A percentile compares a stretch with the other conserved stretches of the same genome.
phyloP scores from a whole-genome alignment of 35 echinoderm and acorn worm genomes.

The Ophioderma brevispina region DNA sequence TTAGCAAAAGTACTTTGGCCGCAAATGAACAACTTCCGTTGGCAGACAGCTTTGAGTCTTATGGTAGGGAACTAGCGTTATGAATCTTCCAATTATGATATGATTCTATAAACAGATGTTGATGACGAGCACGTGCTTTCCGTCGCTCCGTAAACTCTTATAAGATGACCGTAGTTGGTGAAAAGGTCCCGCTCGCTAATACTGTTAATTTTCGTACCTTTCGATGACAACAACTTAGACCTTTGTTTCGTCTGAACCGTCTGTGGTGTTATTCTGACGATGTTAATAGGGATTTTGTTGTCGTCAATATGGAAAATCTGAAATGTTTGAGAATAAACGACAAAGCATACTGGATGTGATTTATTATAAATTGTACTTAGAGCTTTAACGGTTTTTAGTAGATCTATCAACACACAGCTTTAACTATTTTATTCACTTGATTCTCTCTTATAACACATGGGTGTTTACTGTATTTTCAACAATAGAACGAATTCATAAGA shows the following conservation, averaged over 20 bases:
- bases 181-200: conserved; percentile 1
- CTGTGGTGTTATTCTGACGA: too few relatives aligned
- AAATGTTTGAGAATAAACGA: too few relatives aligned
- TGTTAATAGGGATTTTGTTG: too few relatives aligned
- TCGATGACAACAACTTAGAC: background rate
- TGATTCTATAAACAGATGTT: background rate
- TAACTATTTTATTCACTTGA: too few relatives aligned
- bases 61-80: background rate
- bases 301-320: too few relatives aligned
- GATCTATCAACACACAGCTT: too few relatives aligned
- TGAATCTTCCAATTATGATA: conserved; percentile 11
- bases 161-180: background rate
- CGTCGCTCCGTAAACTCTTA: background rate
- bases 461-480: too few relatives aligned
- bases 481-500: too few relatives aligned
- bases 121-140: background rate
- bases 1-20: background rate
- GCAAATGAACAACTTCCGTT: background rate
- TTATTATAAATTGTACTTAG: too few relatives aligned
- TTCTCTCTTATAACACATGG: too few relatives aligned
- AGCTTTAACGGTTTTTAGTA: too few relatives aligned
- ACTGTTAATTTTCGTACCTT: background rate
- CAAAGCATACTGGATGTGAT: too few relatives aligned
- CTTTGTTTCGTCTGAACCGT: background rate
- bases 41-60: background rate